Conservation (phyloP, 2,113 vertebrate species). For the Syngnathoides biaculeatus region DNA sequence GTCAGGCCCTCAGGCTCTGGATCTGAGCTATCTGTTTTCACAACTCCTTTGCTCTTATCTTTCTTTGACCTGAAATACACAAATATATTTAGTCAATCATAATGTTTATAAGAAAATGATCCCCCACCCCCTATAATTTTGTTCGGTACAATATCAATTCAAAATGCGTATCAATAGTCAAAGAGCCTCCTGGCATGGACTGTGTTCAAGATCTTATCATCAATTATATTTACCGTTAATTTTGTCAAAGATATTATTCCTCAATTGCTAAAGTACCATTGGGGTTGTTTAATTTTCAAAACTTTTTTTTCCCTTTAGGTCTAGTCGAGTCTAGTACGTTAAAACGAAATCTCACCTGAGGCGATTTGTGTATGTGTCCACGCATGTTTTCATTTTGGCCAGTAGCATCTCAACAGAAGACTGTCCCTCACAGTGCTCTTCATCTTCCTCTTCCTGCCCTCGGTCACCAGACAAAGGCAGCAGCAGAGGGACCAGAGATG, state of each 20-base stretch:
- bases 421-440: conserved; percentile 86
- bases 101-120: no score
- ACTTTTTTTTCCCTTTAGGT: neutral
- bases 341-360: conserved; percentile 78
- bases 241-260: no score
- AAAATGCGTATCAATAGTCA: no score
- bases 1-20: conserved; percentile 96
- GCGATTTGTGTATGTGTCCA: conserved; percentile 96
- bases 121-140: no score
- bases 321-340: neutral
- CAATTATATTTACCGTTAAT: no score
- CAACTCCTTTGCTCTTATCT: conserved; percentile 91
- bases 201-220: no score
- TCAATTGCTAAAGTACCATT: no score
- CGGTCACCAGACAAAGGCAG: conserved; percentile 86
- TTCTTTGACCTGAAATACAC: conserved; percentile 86
- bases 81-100: conserved; percentile 14
- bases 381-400: conserved; percentile 99
- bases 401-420: conserved; percentile 92
- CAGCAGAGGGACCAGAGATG: conserved; percentile 87
- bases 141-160: no score
- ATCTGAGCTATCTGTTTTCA: conserved; percentile 87
- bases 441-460: conserved; percentile 81
- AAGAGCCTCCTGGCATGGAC: no score
- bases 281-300: neutral